Evolutionary conservation across 2,888 invertebrate genomes (phyloP).

Genomic region (Hybos culiciformis): DNA sequence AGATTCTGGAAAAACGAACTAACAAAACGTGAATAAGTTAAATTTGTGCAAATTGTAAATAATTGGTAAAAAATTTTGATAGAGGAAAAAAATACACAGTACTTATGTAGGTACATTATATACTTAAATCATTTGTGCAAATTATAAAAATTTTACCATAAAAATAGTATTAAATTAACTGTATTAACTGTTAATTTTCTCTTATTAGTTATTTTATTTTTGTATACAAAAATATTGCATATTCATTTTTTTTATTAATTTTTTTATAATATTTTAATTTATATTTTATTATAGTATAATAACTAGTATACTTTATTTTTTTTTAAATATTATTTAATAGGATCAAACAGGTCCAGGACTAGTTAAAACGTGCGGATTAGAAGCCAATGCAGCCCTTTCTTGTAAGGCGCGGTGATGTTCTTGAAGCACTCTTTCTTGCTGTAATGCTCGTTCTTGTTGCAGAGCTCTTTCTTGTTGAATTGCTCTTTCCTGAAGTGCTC

Average conservation of each 20-base stretch:
- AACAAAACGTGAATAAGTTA: too few relatives aligned
- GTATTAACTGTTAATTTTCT: neutral
- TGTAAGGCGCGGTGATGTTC: slow-evolving; percentile 16
- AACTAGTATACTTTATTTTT: neutral
- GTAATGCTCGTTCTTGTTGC: slow-evolving; percentile 17
- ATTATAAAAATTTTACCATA: too few relatives aligned
- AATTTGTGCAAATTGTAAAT: too few relatives aligned
- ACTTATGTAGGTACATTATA: too few relatives aligned
- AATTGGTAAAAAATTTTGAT: too few relatives aligned
- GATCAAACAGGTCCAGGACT: slow-evolving; percentile 17
- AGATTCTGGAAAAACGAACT: too few relatives aligned
- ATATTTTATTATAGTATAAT: neutral
- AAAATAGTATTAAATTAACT: too few relatives aligned
- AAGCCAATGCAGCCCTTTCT: slow-evolving; percentile 15
- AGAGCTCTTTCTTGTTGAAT: slow-evolving; percentile 17
- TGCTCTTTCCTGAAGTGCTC: slow-evolving; percentile 15
- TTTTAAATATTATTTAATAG: neutral
- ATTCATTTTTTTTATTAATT: neutral
- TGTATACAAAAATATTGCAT: neutral
- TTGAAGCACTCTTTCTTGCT: slow-evolving; percentile 17
- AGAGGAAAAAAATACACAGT: too few relatives aligned
- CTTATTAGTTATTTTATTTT: neutral
- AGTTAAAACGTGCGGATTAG: slow-evolving; percentile 16
- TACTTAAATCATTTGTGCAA: too few relatives aligned
- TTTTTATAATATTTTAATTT: neutral